Percentiles rank a stretch among this genome's conserved stretches.
Evolutionary conservation across 2,888 invertebrate species (phyloP).

Genomic region (Eilema griseolum): DNA sequence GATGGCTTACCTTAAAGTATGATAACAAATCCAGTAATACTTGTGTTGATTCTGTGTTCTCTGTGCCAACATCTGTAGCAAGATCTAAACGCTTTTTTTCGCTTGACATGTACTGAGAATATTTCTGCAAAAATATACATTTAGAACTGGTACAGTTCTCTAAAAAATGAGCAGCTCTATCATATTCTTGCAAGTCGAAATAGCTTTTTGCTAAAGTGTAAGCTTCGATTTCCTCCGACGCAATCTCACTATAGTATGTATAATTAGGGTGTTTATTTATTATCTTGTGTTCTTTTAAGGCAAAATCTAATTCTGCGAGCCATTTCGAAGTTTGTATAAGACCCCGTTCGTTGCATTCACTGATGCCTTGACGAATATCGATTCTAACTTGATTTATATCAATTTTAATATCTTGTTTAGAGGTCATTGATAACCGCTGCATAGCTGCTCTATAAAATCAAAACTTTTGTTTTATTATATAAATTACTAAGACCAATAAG

Average conservation of each 20-base stretch:
- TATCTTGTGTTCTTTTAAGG: slow-evolving; percentile 90
- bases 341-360: slow-evolving; percentile 93
- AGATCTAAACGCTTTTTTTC: slow-evolving; percentile 97
- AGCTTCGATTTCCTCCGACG: slow-evolving; percentile 89
- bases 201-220: slow-evolving; percentile 95
- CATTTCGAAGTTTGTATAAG: slow-evolving; percentile 94
- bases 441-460: slow-evolving; percentile 42
- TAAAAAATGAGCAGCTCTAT: slow-evolving; percentile 93
- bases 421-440: slow-evolving; percentile 70
- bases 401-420: slow-evolving; percentile 77
- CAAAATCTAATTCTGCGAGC: slow-evolving; percentile 94
- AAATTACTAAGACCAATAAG: neutral
- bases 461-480: neutral
- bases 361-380: slow-evolving; percentile 77
- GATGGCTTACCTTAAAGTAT: slow-evolving; percentile 74
- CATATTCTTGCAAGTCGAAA: slow-evolving; percentile 96
- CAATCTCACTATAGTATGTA: slow-evolving; percentile 76
- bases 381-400: slow-evolving; percentile 79
- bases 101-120: slow-evolving; percentile 94
- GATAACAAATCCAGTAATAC: slow-evolving; percentile 78
- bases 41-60: slow-evolving; percentile 79
- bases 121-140: slow-evolving; percentile 94
- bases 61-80: slow-evolving; percentile 72
- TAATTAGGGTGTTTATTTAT: slow-evolving; percentile 80
- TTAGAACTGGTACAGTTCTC: slow-evolving; percentile 90